Evolutionary conservation across 2,888 invertebrate species (phyloP).

Genomic region (Drepana falcataria): DNA sequence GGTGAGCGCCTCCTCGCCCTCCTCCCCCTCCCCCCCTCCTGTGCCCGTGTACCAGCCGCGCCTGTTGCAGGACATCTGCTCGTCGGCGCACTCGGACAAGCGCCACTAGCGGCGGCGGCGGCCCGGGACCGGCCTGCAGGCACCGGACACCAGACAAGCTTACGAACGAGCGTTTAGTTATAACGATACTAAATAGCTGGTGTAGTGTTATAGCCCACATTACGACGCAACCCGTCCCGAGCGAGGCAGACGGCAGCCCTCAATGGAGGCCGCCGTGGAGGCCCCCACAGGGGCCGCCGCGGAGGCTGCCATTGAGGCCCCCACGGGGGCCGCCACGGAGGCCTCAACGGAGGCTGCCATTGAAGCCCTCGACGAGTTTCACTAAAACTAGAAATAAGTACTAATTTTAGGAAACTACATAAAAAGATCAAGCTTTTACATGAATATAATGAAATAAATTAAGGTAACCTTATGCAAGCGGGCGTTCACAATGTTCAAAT

Average conservation of each 20-base stretch:
- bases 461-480: not conserved
- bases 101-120: conserved; percentile 34
- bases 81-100: conserved; percentile 73
- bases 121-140: no score
- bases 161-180: no score
- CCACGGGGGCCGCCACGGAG: no score
- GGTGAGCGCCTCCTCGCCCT: conserved; percentile 15
- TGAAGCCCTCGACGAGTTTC: conserved; percentile 1
- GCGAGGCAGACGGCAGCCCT: no score
- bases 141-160: no score
- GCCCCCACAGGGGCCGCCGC: not conserved
- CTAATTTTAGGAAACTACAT: not conserved
- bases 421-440: not conserved
- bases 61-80: conserved; percentile 52
- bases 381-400: not conserved
- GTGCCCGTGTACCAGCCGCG: not conserved
- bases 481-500: not conserved
- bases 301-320: conserved; percentile 4
- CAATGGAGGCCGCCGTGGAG: no score
- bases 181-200: no score
- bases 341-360: no score
- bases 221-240: no score
- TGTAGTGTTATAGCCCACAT: no score
- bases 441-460: not conserved
- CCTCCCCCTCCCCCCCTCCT: not conserved